Evolutionary conservation across 2,888 invertebrate species (phyloP).

Genomic region (Autographa gamma): DNA sequence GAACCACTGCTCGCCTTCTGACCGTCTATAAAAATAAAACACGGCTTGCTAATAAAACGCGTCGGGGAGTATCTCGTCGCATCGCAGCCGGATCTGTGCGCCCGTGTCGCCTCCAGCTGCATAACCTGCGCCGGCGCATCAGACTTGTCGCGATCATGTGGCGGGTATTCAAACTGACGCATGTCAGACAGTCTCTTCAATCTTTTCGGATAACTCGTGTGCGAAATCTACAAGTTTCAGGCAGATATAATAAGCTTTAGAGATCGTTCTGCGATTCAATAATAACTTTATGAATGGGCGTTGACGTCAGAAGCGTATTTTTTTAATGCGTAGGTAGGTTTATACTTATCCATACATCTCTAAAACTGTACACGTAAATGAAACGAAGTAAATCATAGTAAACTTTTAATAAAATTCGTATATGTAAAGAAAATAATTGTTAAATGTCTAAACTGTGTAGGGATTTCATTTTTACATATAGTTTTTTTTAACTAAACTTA

Average conservation of each 20-base stretch:
- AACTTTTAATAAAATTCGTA: slow-evolving; percentile 52
- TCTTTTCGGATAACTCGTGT: slow-evolving; percentile 55
- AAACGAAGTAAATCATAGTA: slow-evolving; percentile 43
- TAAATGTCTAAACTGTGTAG: slow-evolving; percentile 23
- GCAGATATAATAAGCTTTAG: slow-evolving; percentile 40
- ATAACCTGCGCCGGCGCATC: slow-evolving; percentile 34
- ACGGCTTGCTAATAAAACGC: slow-evolving; percentile 69
- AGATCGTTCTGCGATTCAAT: slow-evolving; percentile 67
- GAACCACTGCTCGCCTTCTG: slow-evolving; percentile 65
- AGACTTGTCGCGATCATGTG: background rate
- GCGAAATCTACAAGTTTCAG: slow-evolving; percentile 55
- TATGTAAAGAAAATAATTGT: slow-evolving; percentile 36
- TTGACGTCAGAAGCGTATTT: slow-evolving; percentile 77
- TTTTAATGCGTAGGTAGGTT: slow-evolving; percentile 56
- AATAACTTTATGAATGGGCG: slow-evolving; percentile 82
- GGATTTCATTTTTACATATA: slow-evolving; percentile 11
- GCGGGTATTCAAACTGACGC: slow-evolving; percentile 7
- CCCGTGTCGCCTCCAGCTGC: slow-evolving; percentile 34
- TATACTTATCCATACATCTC: slow-evolving; percentile 40
- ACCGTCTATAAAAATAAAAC: slow-evolving; percentile 81
- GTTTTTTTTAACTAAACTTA: slow-evolving; percentile 42
- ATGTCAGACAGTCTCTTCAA: slow-evolving; percentile 49
- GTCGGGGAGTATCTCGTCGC: slow-evolving; percentile 61
- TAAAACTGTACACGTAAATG: slow-evolving; percentile 45
- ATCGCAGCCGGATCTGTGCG: slow-evolving; percentile 47